phyloP scores from a whole-genome alignment of 1,140 invertebrate species.

The Calycopis cecrops region DNA sequence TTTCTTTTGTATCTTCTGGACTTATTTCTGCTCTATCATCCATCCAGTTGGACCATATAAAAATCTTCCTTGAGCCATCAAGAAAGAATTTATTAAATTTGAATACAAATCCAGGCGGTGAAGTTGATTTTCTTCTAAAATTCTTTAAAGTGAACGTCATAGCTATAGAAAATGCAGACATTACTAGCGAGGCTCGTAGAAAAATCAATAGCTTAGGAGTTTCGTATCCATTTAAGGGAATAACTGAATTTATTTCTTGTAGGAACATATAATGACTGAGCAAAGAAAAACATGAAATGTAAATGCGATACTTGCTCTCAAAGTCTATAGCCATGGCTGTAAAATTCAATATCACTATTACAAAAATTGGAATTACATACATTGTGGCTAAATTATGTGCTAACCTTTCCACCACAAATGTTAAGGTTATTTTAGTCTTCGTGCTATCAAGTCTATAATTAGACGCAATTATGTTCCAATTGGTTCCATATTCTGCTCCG shows the following conservation, averaged over 20 bases:
- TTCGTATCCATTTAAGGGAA: constrained; percentile 29
- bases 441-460: constrained; percentile 32
- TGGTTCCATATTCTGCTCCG: constrained; percentile 29
- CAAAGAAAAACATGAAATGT: constrained; percentile 29
- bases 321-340: too few species aligned
- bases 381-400: constrained; percentile 3
- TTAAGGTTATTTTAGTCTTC: too few species aligned
- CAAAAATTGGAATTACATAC: constrained; percentile 29
- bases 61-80: constrained; percentile 20
- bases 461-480: constrained; percentile 30
- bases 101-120: constrained; percentile 24
- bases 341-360: too few species aligned
- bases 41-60: constrained; percentile 24
- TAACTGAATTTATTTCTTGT: too few species aligned
- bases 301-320: too few species aligned
- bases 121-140: constrained; percentile 16
- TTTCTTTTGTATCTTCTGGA: neutral
- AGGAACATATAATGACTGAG: constrained; percentile 32
- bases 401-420: too few species aligned
- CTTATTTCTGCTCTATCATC: constrained; percentile 1
- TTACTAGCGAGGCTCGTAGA: constrained; percentile 26
- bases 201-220: constrained; percentile 34
- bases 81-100: constrained; percentile 25
- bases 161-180: constrained; percentile 27
- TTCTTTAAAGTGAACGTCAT: constrained; percentile 28